Conservation (phyloP, 2,113 vertebrate species). For the Caloenas nicobarica region DNA sequence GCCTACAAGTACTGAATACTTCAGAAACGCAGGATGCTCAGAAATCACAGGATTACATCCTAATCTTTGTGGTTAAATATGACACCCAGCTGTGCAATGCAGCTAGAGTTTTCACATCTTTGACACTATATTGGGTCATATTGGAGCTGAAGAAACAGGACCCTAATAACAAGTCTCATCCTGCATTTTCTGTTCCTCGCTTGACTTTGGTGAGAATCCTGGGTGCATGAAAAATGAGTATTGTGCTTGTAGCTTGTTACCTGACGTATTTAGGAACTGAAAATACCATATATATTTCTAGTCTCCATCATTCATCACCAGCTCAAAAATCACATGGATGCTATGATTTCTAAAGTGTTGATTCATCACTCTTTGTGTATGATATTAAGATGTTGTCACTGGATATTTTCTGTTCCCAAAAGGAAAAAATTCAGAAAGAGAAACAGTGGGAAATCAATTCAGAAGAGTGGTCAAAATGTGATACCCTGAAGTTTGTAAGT, state of each 20-base stretch:
- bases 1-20: neutral
- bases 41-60: slow-evolving; percentile 33
- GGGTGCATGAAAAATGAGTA: neutral
- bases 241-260: neutral
- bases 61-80: slow-evolving; percentile 37
- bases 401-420: neutral
- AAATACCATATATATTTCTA: neutral
- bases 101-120: slow-evolving; percentile 24
- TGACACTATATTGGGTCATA: neutral
- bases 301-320: neutral
- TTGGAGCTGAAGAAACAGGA: neutral
- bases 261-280: neutral
- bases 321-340: neutral
- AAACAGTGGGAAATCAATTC: slow-evolving; percentile 44
- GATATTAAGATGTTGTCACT: slow-evolving; percentile 8
- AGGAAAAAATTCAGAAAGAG: slow-evolving; percentile 23
- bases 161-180: neutral
- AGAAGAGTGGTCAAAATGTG: slow-evolving; percentile 13
- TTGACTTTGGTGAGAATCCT: neutral
- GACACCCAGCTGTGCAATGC: slow-evolving; percentile 20
- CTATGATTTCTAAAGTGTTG: neutral
- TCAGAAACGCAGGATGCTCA: slow-evolving; percentile 25
- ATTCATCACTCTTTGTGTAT: neutral
- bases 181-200: neutral
- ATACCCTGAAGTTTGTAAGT: slow-evolving; percentile 24